A percentile compares a stretch with the other conserved stretches of the same genome.
These are phyloP conservation scores for Apodemia mormo DNA, from an alignment of 2,888 invertebrate species.

Conservation along the genomic window DNA sequence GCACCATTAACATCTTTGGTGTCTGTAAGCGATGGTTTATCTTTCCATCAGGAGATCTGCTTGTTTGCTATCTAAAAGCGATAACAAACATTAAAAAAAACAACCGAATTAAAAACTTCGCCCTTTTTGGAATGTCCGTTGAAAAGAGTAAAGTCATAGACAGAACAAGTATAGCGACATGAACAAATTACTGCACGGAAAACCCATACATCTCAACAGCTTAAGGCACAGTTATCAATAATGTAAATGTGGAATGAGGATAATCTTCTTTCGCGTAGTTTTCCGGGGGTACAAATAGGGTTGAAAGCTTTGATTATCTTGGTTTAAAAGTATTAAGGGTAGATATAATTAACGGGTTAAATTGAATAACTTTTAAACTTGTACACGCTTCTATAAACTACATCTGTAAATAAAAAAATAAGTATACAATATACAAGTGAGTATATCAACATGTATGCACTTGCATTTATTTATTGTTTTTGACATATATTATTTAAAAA, in stretches of 20 bases:
- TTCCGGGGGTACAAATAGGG: not conserved
- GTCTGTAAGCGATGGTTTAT: no score
- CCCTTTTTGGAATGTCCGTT: not conserved
- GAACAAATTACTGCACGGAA: not conserved
- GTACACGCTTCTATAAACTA: no score
- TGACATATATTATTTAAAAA: no score
- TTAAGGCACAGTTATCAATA: conserved; percentile 4
- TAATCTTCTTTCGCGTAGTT: conserved; percentile 9
- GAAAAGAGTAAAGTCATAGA: not conserved
- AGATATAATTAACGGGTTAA: not conserved
- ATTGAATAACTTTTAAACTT: no score
- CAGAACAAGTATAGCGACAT: not conserved
- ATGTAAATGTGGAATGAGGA: conserved; percentile 2
- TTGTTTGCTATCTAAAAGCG: no score
- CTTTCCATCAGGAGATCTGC: no score
- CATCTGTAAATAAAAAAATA: no score
- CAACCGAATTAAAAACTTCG: not conserved
- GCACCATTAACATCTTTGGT: no score
- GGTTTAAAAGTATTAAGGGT: not conserved
- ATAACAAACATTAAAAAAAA: not conserved
- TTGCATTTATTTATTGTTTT: no score
- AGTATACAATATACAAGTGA: no score
- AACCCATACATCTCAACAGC: conserved; percentile 8
- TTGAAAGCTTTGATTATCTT: conserved; percentile 5
- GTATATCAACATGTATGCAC: no score